phyloP scores from a whole-genome alignment of 2,888 invertebrate species.

The Drosophila robusta region DNA sequence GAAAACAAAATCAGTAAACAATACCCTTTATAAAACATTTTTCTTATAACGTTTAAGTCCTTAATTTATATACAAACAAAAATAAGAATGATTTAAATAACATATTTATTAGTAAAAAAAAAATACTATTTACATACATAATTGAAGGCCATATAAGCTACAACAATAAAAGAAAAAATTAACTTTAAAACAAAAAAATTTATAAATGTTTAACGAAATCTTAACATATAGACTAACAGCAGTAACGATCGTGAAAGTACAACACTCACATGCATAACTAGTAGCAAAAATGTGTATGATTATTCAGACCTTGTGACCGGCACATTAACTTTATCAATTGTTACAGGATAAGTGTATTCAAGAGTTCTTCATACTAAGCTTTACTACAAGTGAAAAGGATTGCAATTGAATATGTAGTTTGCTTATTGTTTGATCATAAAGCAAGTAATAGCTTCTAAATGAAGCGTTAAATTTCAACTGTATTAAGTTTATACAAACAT shows the following conservation, averaged over 20 bases:
- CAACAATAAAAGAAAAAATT: constrained; percentile 81
- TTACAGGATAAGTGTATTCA: constrained; percentile 31
- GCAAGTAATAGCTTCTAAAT: constrained; percentile 41
- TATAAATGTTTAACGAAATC: constrained; percentile 78
- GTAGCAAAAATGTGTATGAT: constrained; percentile 37
- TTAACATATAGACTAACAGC: constrained; percentile 74
- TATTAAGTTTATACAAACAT: constrained; percentile 24
- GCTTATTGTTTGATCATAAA: constrained; percentile 38
- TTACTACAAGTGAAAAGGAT: constrained; percentile 19
- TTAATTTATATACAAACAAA: constrained; percentile 84
- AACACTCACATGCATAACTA: constrained; percentile 49
- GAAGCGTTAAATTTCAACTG: constrained; percentile 22
- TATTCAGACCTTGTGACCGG: constrained; percentile 22
- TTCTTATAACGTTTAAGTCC: constrained; percentile 85
- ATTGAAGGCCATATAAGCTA: constrained; percentile 84
- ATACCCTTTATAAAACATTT: constrained; percentile 82
- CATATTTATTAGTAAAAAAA: constrained; percentile 73
- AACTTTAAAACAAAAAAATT: constrained; percentile 77
- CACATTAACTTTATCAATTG: constrained; percentile 37
- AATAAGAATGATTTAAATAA: constrained; percentile 77
- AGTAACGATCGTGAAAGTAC: constrained; percentile 64
- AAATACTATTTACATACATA: constrained; percentile 77
- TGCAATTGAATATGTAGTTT: constrained; percentile 38
- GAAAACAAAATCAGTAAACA: constrained; percentile 59
- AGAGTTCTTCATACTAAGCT: constrained; percentile 30